Base-by-base conservation (phyloP, 2,797 vertebrate species). In the Caiman crocodilus region DNA sequence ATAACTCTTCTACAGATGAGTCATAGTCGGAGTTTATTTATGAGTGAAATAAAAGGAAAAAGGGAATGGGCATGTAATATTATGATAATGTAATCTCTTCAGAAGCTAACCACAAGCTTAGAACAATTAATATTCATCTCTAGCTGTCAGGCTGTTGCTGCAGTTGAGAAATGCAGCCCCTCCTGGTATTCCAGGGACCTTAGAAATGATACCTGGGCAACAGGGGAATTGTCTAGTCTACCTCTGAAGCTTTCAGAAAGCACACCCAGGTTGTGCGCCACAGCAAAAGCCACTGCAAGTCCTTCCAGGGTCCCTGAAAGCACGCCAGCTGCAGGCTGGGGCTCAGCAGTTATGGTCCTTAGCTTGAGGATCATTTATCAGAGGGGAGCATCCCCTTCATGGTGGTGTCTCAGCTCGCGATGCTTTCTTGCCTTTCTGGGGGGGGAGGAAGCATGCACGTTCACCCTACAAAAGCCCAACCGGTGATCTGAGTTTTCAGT, bases 121-220 rank as follows among this genome's bases (percentile, higher is more conserved):
- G 9, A 26, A 16, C 42, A 56, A 56, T 4, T 3, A 25, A 69
- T 30, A 63, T 42, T 25, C 42, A 16, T 4, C 7, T 13, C 3
- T 32, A 13, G 16, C n/a, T 5, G 28, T 4, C n/a, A 1, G 0
- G 1, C 15, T 20, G 79, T 60, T 0, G 4, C 64, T 18, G 74
- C 9, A 10, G 42, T 35, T 3, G 73, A 25, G 57, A 25, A 64
- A 4, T 69, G 56, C 63, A 17, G 1, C 57, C 61, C 67, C 25
- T 61, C 2, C 35, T 8, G 59, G 3, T 26, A n/a, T 3, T 20
- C 71, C 2, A 14, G 76, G 55, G 12, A 56, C 25, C 56, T 35
- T 50, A 82, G 61, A 2, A 12, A 32, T 3, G n/a, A 35, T 65
- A 56, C 25, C 65, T 17, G 15, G 28, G 13, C 42, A 50, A 50